A percentile compares a stretch with the other conserved stretches of the same genome.
phyloP scores from a whole-genome alignment of 2,797 vertebrate genomes.

The Tragelaphus oryx region DNA sequence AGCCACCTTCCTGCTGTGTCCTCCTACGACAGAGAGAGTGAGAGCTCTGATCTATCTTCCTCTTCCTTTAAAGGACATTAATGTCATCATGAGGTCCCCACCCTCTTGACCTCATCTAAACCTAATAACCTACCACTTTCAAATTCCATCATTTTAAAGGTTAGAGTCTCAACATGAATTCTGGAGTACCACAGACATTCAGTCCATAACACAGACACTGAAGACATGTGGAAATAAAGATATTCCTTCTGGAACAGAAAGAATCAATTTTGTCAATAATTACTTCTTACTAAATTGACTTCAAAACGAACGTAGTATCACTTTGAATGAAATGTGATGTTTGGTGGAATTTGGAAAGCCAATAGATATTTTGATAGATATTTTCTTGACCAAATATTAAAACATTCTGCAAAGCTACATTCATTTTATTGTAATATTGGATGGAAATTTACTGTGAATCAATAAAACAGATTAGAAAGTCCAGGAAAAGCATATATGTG shows the following conservation, averaged over 20 bases:
- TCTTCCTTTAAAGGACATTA: neutral
- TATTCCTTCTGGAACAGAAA: neutral
- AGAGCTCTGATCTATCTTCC: neutral
- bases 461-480: neutral
- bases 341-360: neutral
- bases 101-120: neutral
- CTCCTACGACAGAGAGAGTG: neutral
- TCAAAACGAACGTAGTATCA: neutral
- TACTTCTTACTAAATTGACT: neutral
- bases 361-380: neutral
- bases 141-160: neutral
- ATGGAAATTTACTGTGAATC: neutral
- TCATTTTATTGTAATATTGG: slow-evolving; percentile 6
- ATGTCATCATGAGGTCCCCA: neutral
- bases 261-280: neutral
- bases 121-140: neutral
- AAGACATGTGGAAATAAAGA: neutral
- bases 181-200: neutral
- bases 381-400: slow-evolving; percentile 26
- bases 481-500: neutral
- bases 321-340: neutral
- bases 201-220: neutral
- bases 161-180: neutral
- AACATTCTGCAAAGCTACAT: neutral
- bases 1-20: neutral